Percentiles rank a stretch among this genome's conserved stretches.
Evolutionary conservation across 2,797 vertebrate genomes (phyloP).

Genomic region (Geotrypetes seraphini): DNA sequence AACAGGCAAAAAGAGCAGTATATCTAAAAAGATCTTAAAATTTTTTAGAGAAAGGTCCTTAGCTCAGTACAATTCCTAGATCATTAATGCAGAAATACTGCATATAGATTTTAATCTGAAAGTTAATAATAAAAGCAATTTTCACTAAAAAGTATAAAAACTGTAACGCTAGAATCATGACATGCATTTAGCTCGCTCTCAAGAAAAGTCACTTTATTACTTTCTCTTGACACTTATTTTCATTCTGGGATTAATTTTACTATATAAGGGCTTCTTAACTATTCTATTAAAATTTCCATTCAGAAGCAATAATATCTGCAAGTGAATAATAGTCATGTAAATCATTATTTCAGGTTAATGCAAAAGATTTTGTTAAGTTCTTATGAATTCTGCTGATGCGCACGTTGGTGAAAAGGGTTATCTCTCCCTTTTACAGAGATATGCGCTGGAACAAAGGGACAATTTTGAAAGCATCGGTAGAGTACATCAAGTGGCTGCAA

Average conservation of each 20-base stretch:
- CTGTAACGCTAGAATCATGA: constrained; percentile 73
- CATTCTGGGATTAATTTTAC: constrained; percentile 97
- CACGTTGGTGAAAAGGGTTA: constrained; percentile 79
- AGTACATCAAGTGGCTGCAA: constrained; percentile 98
- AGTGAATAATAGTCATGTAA: constrained; percentile 97
- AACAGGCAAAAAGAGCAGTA: constrained; percentile 48
- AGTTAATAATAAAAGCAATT: constrained; percentile 79
- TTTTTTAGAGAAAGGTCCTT: constrained; percentile 63
- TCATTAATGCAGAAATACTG: constrained; percentile 68
- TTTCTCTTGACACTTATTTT: constrained; percentile 92
- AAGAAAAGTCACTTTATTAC: constrained; percentile 78
- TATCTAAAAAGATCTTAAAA: constrained; percentile 62
- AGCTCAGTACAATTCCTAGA: constrained; percentile 63
- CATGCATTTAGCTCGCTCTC: constrained; percentile 75
- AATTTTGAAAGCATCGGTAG: constrained; percentile 97
- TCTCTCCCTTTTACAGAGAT: constrained; percentile 82
- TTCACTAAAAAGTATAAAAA: constrained; percentile 78
- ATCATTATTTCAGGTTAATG: constrained; percentile 94
- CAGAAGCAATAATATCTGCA: constrained; percentile 92
- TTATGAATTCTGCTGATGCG: constrained; percentile 84
- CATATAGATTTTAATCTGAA: constrained; percentile 70
- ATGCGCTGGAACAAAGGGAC: constrained; percentile 99
- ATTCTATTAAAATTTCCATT: constrained; percentile 99
- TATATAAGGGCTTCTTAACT: constrained; percentile 93
- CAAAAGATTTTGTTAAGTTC: constrained; percentile 79